A percentile compares a stretch with the other conserved stretches of the same genome.
phyloP scores from a whole-genome alignment of 2,888 invertebrate species.

The Petrophora chlorosata region DNA sequence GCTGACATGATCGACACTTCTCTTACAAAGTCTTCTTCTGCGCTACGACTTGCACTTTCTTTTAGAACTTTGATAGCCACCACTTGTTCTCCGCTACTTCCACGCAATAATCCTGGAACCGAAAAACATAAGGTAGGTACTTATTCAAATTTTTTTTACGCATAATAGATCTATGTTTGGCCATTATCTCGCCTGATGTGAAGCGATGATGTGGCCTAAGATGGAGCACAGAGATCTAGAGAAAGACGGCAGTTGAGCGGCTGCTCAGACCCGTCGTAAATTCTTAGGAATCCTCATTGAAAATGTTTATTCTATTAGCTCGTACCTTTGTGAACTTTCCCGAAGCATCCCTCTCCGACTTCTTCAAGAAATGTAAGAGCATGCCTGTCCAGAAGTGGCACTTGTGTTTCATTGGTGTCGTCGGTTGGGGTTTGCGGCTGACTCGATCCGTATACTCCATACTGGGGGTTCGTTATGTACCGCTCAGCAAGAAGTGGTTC shows the following conservation, averaged over 20 bases:
- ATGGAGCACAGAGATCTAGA: no score
- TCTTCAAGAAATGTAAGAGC: slow-evolving; percentile 88
- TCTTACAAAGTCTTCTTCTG: slow-evolving; percentile 90
- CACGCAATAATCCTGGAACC: slow-evolving; percentile 63
- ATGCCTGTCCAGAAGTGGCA: slow-evolving; percentile 86
- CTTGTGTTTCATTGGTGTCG: slow-evolving; percentile 65
- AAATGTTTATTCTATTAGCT: no score
- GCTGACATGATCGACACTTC: slow-evolving; percentile 94
- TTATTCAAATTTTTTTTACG: no score
- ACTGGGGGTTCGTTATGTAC: slow-evolving; percentile 91
- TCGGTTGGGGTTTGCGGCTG: no score
- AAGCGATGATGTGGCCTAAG: no score
- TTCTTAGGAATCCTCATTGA: no score
- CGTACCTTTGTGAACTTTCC: slow-evolving; percentile 93
- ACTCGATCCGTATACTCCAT: slow-evolving; percentile 81
- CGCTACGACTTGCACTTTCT: slow-evolving; percentile 89
- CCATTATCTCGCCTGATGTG: no score
- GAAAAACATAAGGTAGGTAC: slow-evolving; percentile 1
- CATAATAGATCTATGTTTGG: no score
- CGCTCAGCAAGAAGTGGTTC: slow-evolving; percentile 88
- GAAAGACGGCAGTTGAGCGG: no score
- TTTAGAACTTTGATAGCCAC: slow-evolving; percentile 93
- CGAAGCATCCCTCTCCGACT: slow-evolving; percentile 94
- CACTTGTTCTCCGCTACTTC: slow-evolving; percentile 61
- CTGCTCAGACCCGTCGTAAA: no score